These are phyloP conservation scores for Meandrusa payeni DNA, from an alignment of 2,888 invertebrate genomes.

Conservation along the genomic window DNA sequence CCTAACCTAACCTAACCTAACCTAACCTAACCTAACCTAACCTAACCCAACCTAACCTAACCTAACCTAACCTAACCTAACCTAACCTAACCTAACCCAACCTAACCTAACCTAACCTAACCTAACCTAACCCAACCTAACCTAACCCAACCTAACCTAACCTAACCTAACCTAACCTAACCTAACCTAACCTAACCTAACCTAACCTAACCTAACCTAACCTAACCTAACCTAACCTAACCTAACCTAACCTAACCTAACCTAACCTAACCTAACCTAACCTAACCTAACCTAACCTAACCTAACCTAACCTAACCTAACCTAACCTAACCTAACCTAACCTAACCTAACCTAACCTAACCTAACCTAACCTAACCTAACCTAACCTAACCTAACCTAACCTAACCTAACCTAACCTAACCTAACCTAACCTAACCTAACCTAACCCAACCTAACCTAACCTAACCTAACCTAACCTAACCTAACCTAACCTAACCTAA, in stretches of 20 bases:
- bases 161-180: constrained; percentile 8
- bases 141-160: constrained; percentile 17
- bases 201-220: constrained; percentile 22
- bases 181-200: constrained; percentile 20
- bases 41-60: constrained; percentile 15
- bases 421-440: constrained; percentile 26
- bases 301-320: constrained; percentile 25
- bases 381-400: constrained; percentile 26
- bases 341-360: constrained; percentile 26
- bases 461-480: constrained; percentile 26
- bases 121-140: constrained; percentile 18
- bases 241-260: constrained; percentile 24
- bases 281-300: constrained; percentile 25
- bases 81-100: constrained; percentile 27
- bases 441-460: constrained; percentile 26
- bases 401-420: constrained; percentile 26
- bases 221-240: constrained; percentile 24
- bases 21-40: constrained; percentile 26
- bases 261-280: constrained; percentile 20
- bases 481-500: constrained; percentile 26
- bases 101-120: constrained; percentile 21
- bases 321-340: constrained; percentile 25
- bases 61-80: constrained; percentile 22
- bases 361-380: constrained; percentile 26
- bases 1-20: constrained; percentile 24